phyloP scores from a whole-genome alignment of 2,888 invertebrate genomes.

The Choreutis nemorana region DNA sequence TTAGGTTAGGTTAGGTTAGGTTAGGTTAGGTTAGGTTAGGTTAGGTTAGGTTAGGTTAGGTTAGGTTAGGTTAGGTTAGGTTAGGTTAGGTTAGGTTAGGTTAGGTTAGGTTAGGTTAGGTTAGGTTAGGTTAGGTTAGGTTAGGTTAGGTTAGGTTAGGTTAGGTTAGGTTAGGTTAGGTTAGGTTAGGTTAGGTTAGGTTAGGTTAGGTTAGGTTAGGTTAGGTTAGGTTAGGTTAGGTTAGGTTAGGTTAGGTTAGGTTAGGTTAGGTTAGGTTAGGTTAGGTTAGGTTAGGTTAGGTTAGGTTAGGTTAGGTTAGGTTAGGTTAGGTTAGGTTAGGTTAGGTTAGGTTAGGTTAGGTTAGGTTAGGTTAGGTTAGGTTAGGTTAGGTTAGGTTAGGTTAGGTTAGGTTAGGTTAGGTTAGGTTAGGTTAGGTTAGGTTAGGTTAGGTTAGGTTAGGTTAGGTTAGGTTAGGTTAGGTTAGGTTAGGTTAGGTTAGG shows the following conservation, averaged over 20 bases:
- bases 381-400: constrained; percentile 1
- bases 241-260: background rate
- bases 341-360: background rate
- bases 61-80: too few relatives aligned
- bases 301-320: constrained; percentile 1
- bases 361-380: background rate
- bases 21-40: too few relatives aligned
- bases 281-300: background rate
- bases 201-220: background rate
- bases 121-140: too few relatives aligned
- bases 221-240: background rate
- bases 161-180: background rate
- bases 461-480: constrained; percentile 1
- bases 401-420: background rate
- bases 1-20: too few relatives aligned
- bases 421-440: background rate
- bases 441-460: background rate
- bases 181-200: constrained; percentile 1
- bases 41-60: too few relatives aligned
- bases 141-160: too few relatives aligned
- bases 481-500: background rate
- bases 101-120: too few relatives aligned
- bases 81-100: too few relatives aligned
- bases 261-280: background rate
- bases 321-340: background rate